Evolutionary conservation across 2,888 invertebrate species (phyloP), one percentile per base, ranked within the genome.

Genomic region (Apodemia duryi): DNA sequence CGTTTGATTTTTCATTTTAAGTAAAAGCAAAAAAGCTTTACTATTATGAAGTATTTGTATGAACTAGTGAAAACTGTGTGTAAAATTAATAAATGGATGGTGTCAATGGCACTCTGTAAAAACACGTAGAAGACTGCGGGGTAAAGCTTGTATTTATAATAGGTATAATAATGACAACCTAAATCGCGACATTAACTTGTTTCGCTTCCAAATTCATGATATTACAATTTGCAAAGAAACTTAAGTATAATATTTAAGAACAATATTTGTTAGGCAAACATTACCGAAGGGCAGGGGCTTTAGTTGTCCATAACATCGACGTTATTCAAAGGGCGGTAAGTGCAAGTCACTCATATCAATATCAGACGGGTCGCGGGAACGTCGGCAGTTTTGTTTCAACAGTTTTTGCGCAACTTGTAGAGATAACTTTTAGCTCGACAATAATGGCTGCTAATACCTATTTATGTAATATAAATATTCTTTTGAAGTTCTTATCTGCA

Each of bases 341-440:
- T 85, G 92, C 92, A 92, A 92, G 92, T 92, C 92, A 92, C 86
- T 85, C 83, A 85, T 91, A 91, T 92, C 91, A 85, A 92, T 92
- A 92, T 86, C 88, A 83, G 85, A 70, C 76, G 73, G 70, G 76
- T 72, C 75, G 75, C 74, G 75, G 72, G 74, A 72, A 76, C 80
- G 75, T 73, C 77, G 76, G 74, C 69, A 73, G 83, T 84, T 88
- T 88, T 87, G 88, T 89, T 87, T 84, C 80, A 80, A 73, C 77
- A 78, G 77, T 88, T 88, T 87, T 87, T 86, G 85, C 80, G 75
- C 73, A 84, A 82, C 82, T 81, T 75, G 71, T 67, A 69, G 72
- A 68, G 70, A 73, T 70, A 72, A 70, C 66, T 69, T 70, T 52
- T 61, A 64, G 66, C 63, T 68, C 66, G 64, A 62, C 65, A 65